Evolutionary conservation across 2,113 vertebrate species (phyloP), one percentile per base, ranked within the genome.

Genomic region (Barbus barbus): DNA sequence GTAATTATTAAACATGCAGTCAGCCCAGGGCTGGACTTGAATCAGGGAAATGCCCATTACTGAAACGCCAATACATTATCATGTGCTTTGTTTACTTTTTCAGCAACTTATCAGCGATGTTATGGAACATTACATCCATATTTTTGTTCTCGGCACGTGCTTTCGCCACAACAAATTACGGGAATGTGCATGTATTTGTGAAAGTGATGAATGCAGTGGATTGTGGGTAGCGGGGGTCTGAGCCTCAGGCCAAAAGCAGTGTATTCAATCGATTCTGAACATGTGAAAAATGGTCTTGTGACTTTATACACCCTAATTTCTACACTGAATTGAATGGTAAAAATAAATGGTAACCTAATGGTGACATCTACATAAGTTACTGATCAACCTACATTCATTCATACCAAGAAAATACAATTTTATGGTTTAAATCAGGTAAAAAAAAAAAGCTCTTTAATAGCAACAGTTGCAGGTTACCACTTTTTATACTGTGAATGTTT

Each of bases 21-120:
- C 5, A 9, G 36, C 51, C 13, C 13, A 18, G 53, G 0, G 22
- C n/a, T 65, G 56, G 22, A 33, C 20, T 31, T 22, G 5, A 58
- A 77, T 78, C 75, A 38, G 31, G 75, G 75, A 46, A 80, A 80
- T 67, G 78, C 78, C 78, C 60, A 9, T 46, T 65, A 46, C 60
- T 46, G 58, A 79, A 65, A 79, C n/a, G 3, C 33, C n/a, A 20
- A 1, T 3, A 56, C 48, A 22, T 53, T 51, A 6, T 12, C 51
- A 56, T 3, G 6, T 0, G 6, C 48, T 14, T 20, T 78, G 46
- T 51, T 38, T 78, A 38, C 26, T 56, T 24, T 14, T 58, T n/a
- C 31, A 58, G 51, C 28, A 58, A 56, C 31, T 56, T 78, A 73
- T 73, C 71, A 75, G 73, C n/a, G 22, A 56, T 36, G 74, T 36